Evolutionary conservation across 35 echinoderm and acorn worm genomes (phyloP).

Genomic region (Hemicentrotus pulcherrimus): DNA sequence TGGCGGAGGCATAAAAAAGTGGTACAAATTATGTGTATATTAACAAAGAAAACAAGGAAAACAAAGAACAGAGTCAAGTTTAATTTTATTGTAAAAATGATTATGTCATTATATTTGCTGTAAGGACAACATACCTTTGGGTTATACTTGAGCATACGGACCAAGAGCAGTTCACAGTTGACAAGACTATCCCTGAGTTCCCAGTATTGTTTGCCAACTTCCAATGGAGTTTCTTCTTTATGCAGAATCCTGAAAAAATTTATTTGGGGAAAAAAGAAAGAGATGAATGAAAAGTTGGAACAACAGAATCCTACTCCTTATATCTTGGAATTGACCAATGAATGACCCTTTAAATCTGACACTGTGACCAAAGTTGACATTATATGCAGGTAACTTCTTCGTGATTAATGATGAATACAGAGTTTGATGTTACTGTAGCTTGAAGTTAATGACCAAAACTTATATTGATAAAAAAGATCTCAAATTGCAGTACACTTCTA

Average conservation of each 20-base stretch:
- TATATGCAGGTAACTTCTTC: too few species aligned
- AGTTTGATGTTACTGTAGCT: too few species aligned
- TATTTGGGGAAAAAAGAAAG: background rate
- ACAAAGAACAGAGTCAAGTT: background rate
- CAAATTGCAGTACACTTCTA: too few species aligned
- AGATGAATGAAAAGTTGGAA: too few species aligned
- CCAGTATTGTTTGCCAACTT: conserved; percentile 86
- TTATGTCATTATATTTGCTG: background rate
- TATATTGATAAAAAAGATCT: too few species aligned
- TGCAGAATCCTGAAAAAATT: conserved; percentile 79
- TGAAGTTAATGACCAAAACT: too few species aligned
- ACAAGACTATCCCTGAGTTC: conserved; percentile 90
- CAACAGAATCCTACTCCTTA: too few species aligned
- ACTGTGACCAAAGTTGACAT: too few species aligned
- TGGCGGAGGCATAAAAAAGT: too few species aligned
- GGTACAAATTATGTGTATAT: background rate
- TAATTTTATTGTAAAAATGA: background rate
- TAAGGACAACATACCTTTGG: conserved; percentile 50
- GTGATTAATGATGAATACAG: too few species aligned
- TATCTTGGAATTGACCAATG: background rate
- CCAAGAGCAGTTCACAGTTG: conserved; percentile 92
- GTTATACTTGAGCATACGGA: conserved; percentile 81
- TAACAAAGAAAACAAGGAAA: background rate
- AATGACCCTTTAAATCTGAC: background rate
- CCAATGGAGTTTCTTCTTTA: conserved; percentile 63